Evolutionary conservation across 1,140 invertebrate species (phyloP).

Genomic region (Coboldia fuscipes): DNA sequence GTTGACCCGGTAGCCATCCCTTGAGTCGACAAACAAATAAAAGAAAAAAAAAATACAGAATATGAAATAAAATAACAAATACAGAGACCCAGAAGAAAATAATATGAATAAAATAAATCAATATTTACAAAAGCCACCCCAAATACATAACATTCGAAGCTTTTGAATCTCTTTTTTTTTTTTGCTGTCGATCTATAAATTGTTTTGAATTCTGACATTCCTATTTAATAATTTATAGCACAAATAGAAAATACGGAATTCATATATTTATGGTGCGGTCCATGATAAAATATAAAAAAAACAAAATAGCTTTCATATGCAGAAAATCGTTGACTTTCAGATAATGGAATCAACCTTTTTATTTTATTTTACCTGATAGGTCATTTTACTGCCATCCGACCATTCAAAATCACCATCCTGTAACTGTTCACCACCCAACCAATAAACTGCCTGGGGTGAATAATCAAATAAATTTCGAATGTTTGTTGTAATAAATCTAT

Average conservation of each 20-base stretch:
- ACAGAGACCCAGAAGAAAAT: background rate
- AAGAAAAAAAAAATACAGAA: conserved; percentile 8
- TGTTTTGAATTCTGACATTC: too few species aligned
- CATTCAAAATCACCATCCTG: conserved; percentile 26
- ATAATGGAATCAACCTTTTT: background rate
- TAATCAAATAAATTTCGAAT: conserved; percentile 42
- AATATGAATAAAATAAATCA: too few species aligned
- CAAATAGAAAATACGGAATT: too few species aligned
- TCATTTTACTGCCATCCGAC: conserved; percentile 32
- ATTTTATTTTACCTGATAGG: conserved; percentile 20
- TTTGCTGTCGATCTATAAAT: too few species aligned
- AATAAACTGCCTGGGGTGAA: conserved; percentile 40
- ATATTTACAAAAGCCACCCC: too few species aligned
- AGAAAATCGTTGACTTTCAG: background rate
- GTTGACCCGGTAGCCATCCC: conserved; percentile 29
- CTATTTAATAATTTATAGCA: too few species aligned
- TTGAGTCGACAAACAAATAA: too few species aligned
- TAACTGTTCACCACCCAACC: conserved; percentile 30
- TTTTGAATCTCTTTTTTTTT: too few species aligned
- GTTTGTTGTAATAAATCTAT: conserved; percentile 32
- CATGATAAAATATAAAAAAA: too few species aligned
- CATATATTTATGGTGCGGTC: too few species aligned
- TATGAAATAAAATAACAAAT: background rate
- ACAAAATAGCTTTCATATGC: too few species aligned
- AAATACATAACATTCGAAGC: too few species aligned